These are phyloP conservation scores for Papilio protenor DNA, from an alignment of 2,888 invertebrate genomes.

Conservation along the genomic window DNA sequence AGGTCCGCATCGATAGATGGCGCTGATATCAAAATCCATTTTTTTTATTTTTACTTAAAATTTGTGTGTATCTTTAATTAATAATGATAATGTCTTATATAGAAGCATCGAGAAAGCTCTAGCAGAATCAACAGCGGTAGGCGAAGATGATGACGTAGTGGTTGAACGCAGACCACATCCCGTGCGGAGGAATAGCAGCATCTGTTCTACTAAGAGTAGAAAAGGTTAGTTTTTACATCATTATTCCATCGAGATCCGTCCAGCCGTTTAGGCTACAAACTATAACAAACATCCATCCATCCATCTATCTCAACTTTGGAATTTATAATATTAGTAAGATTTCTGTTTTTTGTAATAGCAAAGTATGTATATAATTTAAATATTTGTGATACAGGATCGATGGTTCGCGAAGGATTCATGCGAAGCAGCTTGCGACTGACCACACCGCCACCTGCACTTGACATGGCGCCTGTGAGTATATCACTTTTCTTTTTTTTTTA, in stretches of 20 bases:
- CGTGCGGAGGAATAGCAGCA: constrained; percentile 53
- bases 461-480: constrained; percentile 22
- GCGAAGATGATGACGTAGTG: constrained; percentile 52
- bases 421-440: constrained; percentile 62
- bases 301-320: no score
- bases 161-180: constrained; percentile 45
- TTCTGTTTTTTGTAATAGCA: no score
- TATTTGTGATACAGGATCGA: constrained; percentile 52
- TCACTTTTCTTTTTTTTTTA: no score
- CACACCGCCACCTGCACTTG: constrained; percentile 50
- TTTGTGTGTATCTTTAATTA: not conserved
- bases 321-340: not conserved
- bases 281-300: no score
- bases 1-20: constrained; percentile 45
- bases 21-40: constrained; percentile 7
- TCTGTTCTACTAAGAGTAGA: constrained; percentile 53
- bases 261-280: no score
- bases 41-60: not conserved
- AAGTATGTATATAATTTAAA: not conserved
- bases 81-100: constrained; percentile 4
- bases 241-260: not conserved
- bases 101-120: constrained; percentile 58
- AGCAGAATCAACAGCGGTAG: constrained; percentile 42
- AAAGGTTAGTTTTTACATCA: constrained; percentile 48
- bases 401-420: constrained; percentile 53